Percentiles rank a stretch among this genome's conserved stretches.
Conservation (phyloP, 2,113 vertebrate species). For the Hyperopisus bebe region DNA sequence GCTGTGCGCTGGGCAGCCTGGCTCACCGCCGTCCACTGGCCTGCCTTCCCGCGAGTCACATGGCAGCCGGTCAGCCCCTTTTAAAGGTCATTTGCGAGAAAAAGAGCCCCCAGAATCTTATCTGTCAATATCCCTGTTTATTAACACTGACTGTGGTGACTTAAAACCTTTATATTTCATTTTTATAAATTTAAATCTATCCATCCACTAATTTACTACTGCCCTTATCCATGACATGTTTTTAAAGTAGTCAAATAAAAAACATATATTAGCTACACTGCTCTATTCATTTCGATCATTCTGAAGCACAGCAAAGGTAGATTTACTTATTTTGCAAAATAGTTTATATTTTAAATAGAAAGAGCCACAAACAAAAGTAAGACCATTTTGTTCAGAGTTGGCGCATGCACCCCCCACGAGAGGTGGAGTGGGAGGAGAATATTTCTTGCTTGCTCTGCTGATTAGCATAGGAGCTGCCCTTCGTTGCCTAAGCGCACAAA, state of each 20-base stretch:
- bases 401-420: background rate
- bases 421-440: background rate
- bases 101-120: background rate
- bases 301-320: background rate
- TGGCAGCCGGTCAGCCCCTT: background rate
- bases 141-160: background rate
- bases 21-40: background rate
- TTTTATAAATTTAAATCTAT: background rate
- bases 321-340: background rate
- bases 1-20: conserved; percentile 28
- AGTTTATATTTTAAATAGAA: background rate
- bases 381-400: background rate
- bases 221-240: background rate
- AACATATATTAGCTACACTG: background rate
- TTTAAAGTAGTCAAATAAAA: background rate
- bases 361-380: background rate
- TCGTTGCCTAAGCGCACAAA: background rate
- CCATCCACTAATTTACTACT: background rate
- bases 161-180: background rate
- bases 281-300: background rate
- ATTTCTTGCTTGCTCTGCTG: background rate
- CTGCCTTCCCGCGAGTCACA: background rate
- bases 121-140: background rate
- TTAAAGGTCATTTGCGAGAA: background rate
- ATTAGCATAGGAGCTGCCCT: background rate